phyloP scores from a whole-genome alignment of 2,113 vertebrate species.

The Pluvialis apricaria region DNA sequence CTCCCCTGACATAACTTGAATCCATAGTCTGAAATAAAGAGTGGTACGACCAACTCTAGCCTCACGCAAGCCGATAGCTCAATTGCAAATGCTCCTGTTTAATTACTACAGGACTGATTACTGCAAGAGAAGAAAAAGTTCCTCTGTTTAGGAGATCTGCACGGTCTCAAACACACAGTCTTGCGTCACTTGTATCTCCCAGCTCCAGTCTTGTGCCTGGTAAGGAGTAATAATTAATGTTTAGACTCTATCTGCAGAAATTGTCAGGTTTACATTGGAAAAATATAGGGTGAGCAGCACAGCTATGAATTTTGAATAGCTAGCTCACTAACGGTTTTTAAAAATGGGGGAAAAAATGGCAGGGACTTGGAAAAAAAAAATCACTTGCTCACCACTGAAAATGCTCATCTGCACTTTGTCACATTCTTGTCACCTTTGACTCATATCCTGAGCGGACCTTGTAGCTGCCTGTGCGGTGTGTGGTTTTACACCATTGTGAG shows the following conservation, averaged over 20 bases:
- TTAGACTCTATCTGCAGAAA: neutral
- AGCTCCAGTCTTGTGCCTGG: neutral
- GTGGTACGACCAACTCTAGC: neutral
- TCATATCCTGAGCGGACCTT: neutral
- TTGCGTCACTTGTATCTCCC: neutral
- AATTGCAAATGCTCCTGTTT: neutral
- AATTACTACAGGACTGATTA: neutral
- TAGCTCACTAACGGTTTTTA: neutral
- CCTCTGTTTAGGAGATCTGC: neutral
- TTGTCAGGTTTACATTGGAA: neutral
- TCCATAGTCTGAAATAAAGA: neutral
- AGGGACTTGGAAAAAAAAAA: neutral
- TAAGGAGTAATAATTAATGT: neutral
- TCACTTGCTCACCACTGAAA: neutral
- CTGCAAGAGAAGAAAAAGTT: neutral
- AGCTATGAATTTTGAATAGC: neutral
- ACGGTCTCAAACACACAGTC: rapidly evolving
- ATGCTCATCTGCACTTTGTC: neutral
- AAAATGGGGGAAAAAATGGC: neutral
- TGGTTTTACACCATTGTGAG: neutral
- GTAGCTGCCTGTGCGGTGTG: neutral
- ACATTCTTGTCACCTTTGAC: neutral
- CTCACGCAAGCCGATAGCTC: neutral
- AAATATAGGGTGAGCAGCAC: neutral
- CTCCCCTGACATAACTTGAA: too few relatives aligned